Conservation (phyloP, 2,113 vertebrate genomes). For the Cheirogaleus medius region DNA sequence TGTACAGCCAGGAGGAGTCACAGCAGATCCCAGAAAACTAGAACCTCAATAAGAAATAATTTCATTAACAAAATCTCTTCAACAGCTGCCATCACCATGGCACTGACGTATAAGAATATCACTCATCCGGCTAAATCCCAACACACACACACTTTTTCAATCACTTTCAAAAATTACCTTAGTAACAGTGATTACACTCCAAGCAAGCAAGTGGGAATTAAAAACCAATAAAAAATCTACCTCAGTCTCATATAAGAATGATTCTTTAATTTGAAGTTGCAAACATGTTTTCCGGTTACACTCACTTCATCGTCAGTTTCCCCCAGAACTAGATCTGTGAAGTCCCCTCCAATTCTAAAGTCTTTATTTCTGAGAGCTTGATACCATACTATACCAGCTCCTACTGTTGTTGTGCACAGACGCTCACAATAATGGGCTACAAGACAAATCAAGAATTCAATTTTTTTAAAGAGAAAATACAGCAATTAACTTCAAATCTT, state of each 20-base stretch:
- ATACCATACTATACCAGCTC: not conserved
- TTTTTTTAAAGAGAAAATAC: not conserved
- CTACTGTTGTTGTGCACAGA: not conserved
- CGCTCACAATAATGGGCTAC: not conserved
- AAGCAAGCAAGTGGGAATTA: not conserved
- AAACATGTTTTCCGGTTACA: not conserved
- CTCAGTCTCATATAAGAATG: not conserved
- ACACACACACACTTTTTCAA: not conserved
- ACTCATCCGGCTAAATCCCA: not conserved
- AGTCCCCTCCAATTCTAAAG: not conserved
- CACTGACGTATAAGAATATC: not conserved
- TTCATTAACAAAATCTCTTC: not conserved
- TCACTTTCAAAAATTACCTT: not conserved
- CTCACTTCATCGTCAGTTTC: not conserved
- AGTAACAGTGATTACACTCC: not conserved
- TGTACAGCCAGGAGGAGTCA: not conserved
- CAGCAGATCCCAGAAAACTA: not conserved
- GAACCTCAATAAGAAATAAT: not conserved
- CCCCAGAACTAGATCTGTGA: not conserved
- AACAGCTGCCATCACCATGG: not conserved
- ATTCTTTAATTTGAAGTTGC: not conserved
- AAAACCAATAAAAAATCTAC: not conserved
- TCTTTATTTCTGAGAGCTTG: not conserved
- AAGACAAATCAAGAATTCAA: not conserved
- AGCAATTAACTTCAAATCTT: conserved; percentile 1